Conservation (phyloP, 2,888 invertebrate species). For the Oxytorus armatus region DNA sequence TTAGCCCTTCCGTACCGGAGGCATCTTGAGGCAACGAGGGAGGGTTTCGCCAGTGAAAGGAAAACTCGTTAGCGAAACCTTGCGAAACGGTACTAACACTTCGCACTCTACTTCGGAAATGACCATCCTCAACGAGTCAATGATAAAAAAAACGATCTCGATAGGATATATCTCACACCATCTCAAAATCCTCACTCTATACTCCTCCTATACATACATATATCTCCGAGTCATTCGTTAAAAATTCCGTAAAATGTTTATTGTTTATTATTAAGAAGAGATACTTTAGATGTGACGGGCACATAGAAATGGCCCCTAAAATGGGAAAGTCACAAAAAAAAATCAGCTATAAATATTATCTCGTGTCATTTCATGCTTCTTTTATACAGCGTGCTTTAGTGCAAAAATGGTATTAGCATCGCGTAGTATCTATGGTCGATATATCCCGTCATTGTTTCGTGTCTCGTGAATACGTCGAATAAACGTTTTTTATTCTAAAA, state of each 20-base stretch:
- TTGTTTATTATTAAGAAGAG: too few relatives aligned
- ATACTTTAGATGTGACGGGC: too few relatives aligned
- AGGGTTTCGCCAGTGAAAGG: constrained; percentile 40
- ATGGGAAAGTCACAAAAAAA: too few relatives aligned
- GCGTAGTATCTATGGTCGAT: constrained; percentile 13
- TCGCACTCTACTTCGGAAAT: constrained; percentile 43
- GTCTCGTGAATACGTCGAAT: constrained; percentile 47
- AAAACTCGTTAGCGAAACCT: constrained; percentile 58
- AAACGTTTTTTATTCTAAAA: constrained; percentile 52
- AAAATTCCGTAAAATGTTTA: not conserved
- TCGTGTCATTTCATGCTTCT: constrained; percentile 17
- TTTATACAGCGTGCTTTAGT: constrained; percentile 2
- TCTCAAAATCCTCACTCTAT: constrained; percentile 1
- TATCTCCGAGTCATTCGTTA: not conserved
- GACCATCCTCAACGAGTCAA: constrained; percentile 34
- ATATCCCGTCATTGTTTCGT: constrained; percentile 43
- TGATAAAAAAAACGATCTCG: constrained; percentile 17
- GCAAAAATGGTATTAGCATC: constrained; percentile 24
- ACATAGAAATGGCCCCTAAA: too few relatives aligned
- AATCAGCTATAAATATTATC: too few relatives aligned
- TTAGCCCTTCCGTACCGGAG: constrained; percentile 30
- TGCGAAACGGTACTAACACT: constrained; percentile 46
- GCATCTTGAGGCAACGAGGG: constrained; percentile 39
- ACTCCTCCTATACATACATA: not conserved
- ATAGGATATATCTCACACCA: not conserved